Conservation (phyloP, 2,888 invertebrate genomes). For the Nineta flava region DNA sequence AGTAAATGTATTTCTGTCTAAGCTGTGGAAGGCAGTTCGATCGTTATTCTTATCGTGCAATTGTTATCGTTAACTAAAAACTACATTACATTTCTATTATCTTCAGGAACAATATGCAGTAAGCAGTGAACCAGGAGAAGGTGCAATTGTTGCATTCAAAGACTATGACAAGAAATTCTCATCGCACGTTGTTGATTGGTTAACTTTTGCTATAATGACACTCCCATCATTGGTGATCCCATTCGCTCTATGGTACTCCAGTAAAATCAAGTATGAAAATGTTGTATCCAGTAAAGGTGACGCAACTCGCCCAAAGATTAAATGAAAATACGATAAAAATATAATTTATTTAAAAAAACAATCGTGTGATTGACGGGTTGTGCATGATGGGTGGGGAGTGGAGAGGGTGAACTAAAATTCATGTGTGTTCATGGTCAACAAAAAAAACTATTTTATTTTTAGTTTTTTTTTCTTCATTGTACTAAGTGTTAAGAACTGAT, state of each 20-base stretch:
- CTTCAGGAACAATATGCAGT: conserved; percentile 51
- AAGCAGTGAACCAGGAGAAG: conserved; percentile 90
- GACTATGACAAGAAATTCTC: conserved; percentile 96
- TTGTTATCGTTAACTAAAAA: too few relatives aligned
- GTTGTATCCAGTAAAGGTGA: conserved; percentile 34
- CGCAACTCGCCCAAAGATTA: conserved; percentile 41
- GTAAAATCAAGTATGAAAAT: conserved; percentile 87
- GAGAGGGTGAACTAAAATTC: too few relatives aligned
- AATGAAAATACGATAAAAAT: not conserved
- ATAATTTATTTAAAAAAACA: not conserved
- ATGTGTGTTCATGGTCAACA: too few relatives aligned
- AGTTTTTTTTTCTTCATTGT: too few relatives aligned
- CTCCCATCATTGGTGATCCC: conserved; percentile 89
- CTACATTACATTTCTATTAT: too few relatives aligned
- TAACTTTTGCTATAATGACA: conserved; percentile 92
- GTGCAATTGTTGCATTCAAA: conserved; percentile 77
- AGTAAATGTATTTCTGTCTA: too few relatives aligned
- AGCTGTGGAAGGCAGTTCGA: too few relatives aligned
- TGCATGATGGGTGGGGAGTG: too few relatives aligned
- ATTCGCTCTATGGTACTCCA: conserved; percentile 84
- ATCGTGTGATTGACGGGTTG: too few relatives aligned
- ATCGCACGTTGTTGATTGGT: conserved; percentile 93
- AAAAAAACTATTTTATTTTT: too few relatives aligned
- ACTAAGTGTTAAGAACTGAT: too few relatives aligned
- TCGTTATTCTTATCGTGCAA: too few relatives aligned